Evolutionary conservation across 1,140 invertebrate genomes (phyloP).

Genomic region (Phocides pigmalion): DNA sequence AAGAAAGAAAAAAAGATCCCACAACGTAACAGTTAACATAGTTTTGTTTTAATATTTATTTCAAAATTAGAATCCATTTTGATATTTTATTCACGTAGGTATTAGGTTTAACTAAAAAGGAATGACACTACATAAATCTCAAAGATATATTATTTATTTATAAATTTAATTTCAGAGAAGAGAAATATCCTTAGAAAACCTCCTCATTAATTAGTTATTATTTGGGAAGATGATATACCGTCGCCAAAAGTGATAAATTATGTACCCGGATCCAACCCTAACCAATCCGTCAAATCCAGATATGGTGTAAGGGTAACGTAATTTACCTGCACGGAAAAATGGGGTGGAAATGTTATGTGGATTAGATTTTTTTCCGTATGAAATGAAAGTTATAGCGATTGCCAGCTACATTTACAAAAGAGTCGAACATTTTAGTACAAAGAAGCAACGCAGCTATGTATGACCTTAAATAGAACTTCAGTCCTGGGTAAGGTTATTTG

Average conservation of each 20-base stretch:
- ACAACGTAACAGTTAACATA: too few species aligned
- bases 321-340: not conserved
- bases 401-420: too few species aligned
- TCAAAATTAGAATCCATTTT: too few species aligned
- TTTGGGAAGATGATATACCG: slow-evolving; percentile 6
- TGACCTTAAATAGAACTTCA: too few species aligned
- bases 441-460: too few species aligned
- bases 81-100: not conserved
- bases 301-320: not conserved
- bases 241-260: slow-evolving; percentile 35
- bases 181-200: slow-evolving; percentile 3
- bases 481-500: too few species aligned
- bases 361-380: too few species aligned
- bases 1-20: too few species aligned
- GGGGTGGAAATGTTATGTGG: not conserved
- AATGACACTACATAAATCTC: not conserved
- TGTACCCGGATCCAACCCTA: slow-evolving; percentile 11
- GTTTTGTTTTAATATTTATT: too few species aligned
- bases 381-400: too few species aligned
- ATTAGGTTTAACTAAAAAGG: too few species aligned
- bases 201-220: slow-evolving; percentile 9
- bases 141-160: slow-evolving; percentile 7
- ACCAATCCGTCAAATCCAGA: slow-evolving; percentile 35
- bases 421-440: too few species aligned
- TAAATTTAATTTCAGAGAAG: not conserved